Base-by-base conservation (phyloP, 2,797 vertebrate genomes). In the Leucoraja ocellata region DNA sequence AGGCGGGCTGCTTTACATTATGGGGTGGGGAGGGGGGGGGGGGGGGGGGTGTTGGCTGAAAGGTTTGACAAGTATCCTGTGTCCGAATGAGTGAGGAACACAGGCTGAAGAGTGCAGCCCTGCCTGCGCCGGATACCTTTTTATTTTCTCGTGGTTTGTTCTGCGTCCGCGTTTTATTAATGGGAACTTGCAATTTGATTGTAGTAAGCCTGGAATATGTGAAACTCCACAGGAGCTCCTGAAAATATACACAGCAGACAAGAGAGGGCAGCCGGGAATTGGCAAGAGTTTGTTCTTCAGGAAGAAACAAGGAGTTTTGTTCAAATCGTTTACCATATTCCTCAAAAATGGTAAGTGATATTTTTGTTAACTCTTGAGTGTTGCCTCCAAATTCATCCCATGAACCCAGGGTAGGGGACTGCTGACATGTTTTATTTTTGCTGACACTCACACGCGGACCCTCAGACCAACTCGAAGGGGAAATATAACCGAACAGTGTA, bases 51-150 rank as follows among this genome's bases (percentile, higher is more conserved):
- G 46, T 54, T 54, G 4, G 5, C 46, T 54, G 93, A 81, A 79
- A 77, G 84, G 71, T 94, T 91, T 93, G 93, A 84, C 93, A 58
- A 61, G 77, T 18, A 92, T 68, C 80, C 78, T 93, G 88, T 94
- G 93, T 84, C 86, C 91, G 93, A 93, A 93, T 91, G 92, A 93
- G 91, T 93, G 94, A 93, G 93, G 88, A 68, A 94, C 46, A n/a
- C 91, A 58, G 93, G 61, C 80, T 88, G 71, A 28, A 92, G 54
- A 23, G 91, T 84, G 93, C 83, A 63, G 74, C 77, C 39, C 71
- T 83, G 21, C 39, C 88, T 77, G 46, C 63, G 83, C 74, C 63
- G 61, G 71, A 39, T 39, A 81, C 77, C 88, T 76, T 93, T 39
- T 28, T 76, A 54, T 77, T 74, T 68, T 74, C 18, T 74, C 23